Percentiles rank a stretch among this genome's conserved stretches.
Conservation (phyloP, 2,888 invertebrate genomes). For the Phortica magna region DNA sequence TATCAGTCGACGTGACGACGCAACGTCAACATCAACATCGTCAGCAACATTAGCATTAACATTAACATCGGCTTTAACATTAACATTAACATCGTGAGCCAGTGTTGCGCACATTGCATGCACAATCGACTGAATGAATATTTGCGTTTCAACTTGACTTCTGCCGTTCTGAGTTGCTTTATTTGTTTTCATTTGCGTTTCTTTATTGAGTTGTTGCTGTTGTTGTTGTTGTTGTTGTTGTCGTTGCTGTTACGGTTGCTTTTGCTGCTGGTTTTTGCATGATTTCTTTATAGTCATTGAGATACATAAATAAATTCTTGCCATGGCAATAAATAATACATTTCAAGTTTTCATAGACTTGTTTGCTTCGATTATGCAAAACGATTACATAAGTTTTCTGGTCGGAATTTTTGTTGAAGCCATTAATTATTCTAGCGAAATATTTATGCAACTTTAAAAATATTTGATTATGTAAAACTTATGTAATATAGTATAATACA, state of each 20-base stretch:
- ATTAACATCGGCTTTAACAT: not conserved
- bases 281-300: not conserved
- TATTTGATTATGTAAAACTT: not conserved
- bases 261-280: not conserved
- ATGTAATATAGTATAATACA: not conserved
- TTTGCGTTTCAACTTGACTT: constrained; percentile 1
- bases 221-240: not conserved
- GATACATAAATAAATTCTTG: not conserved
- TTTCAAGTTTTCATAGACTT: not conserved
- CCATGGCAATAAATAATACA: not conserved
- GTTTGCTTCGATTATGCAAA: not conserved
- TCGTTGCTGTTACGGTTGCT: not conserved
- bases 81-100: not conserved
- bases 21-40: not conserved
- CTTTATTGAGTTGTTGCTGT: not conserved
- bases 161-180: constrained; percentile 13
- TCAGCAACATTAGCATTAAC: not conserved
- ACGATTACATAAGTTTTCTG: not conserved
- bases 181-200: constrained; percentile 22
- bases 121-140: not conserved
- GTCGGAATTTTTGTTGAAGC: no score
- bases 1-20: not conserved
- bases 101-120: constrained; percentile 9
- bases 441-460: not conserved
- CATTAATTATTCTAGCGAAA: not conserved